phyloP scores from a whole-genome alignment of 2,113 vertebrate species.

The Corapipo altera region DNA sequence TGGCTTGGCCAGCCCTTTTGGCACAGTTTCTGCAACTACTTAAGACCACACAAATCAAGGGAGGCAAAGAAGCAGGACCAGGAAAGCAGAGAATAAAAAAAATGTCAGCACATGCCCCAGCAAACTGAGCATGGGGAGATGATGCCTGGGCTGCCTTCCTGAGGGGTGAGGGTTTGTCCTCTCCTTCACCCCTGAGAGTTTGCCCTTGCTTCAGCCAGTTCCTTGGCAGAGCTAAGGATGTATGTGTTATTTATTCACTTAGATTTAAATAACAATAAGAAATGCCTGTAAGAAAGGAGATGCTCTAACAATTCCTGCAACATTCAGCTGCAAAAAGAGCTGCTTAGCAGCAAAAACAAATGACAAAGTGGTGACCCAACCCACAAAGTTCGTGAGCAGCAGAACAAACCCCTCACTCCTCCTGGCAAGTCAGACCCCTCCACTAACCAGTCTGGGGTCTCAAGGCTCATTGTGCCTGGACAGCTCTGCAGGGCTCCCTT shows the following conservation, averaged over 20 bases:
- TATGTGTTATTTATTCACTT: neutral
- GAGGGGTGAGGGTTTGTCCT: neutral
- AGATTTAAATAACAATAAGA: neutral
- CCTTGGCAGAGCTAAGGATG: neutral
- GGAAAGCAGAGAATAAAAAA: neutral
- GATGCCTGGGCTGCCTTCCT: neutral
- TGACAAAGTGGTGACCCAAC: neutral
- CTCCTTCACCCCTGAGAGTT: neutral
- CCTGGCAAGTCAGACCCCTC: neutral
- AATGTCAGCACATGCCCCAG: neutral
- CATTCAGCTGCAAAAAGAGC: neutral
- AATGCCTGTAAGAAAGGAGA: neutral
- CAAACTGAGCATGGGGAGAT: neutral
- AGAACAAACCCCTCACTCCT: neutral
- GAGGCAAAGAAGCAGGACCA: neutral
- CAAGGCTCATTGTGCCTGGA: neutral
- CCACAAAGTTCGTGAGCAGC: neutral
- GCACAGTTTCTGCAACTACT: neutral
- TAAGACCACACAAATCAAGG: neutral
- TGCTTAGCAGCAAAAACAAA: neutral
- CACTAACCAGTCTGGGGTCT: neutral
- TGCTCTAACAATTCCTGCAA: neutral
- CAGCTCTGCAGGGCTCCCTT: neutral
- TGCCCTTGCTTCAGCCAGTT: neutral
- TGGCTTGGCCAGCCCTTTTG: neutral